A percentile compares a stretch with the other conserved stretches of the same genome.
These are phyloP conservation scores for Ferrisia virgata DNA, from an alignment of 2,888 invertebrate species.

Conservation along the genomic window DNA sequence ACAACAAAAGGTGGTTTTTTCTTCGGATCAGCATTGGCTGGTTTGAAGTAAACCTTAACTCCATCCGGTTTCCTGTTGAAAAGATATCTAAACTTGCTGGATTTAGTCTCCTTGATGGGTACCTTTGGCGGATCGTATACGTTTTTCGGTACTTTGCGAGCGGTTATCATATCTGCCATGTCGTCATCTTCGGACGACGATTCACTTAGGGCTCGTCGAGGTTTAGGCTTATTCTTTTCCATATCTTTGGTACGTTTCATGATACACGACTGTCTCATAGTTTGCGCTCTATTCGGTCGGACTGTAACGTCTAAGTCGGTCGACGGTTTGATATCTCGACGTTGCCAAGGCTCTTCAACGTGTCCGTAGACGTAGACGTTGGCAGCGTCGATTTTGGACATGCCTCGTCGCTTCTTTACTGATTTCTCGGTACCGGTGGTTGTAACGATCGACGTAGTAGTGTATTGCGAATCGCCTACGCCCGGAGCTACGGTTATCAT, in stretches of 20 bases:
- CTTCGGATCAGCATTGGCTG: slow-evolving; percentile 29
- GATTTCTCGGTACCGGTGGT: not conserved
- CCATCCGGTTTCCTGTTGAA: slow-evolving; percentile 32
- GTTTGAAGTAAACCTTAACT: slow-evolving; percentile 35
- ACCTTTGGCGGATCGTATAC: slow-evolving; percentile 23
- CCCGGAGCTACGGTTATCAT: not conserved
- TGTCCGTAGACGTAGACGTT: slow-evolving; percentile 17
- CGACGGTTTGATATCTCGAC: not conserved
- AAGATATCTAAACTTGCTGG: slow-evolving; percentile 28
- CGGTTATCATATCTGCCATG: not conserved
- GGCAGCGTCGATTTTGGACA: slow-evolving; percentile 19
- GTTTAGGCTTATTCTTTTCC: not conserved
- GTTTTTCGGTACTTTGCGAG: not conserved
- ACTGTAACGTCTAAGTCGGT: not conserved
- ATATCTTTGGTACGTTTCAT: not conserved
- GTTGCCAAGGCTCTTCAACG: not conserved
- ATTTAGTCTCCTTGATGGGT: slow-evolving; percentile 1
- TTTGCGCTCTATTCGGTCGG: not conserved
- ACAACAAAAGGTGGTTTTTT: slow-evolving; percentile 37
- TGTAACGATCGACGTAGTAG: not conserved
- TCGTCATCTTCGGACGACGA: not conserved
- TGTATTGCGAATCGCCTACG: not conserved
- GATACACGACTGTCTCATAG: not conserved
- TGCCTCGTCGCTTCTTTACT: not conserved
- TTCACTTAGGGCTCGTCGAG: not conserved